Evolutionary conservation across 2,888 invertebrate genomes (phyloP).

Genomic region (Ptychoptera albimana): DNA sequence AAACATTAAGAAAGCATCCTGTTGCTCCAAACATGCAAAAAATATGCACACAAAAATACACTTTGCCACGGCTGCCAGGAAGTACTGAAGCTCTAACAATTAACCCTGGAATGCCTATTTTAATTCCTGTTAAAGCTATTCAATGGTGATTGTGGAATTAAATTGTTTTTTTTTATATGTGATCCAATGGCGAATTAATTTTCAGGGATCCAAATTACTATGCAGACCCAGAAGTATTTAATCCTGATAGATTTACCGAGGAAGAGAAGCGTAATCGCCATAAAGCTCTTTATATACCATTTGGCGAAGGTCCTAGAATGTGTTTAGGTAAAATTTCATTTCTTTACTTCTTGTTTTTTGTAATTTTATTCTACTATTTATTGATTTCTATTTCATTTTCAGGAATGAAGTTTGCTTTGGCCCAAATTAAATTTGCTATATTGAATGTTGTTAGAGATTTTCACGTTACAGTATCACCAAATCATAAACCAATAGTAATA

Average conservation of each 20-base stretch:
- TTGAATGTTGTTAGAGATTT: slow-evolving; percentile 12
- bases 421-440: slow-evolving; percentile 15
- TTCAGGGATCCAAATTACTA: slow-evolving; percentile 22
- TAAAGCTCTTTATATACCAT: slow-evolving; percentile 18
- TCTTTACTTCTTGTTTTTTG: too few relatives aligned
- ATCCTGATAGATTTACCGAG: slow-evolving; percentile 26
- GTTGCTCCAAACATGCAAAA: slow-evolving; percentile 11
- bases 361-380: too few relatives aligned
- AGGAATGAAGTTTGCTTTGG: slow-evolving; percentile 14
- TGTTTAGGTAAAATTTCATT: slow-evolving; percentile 13
- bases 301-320: slow-evolving; percentile 21
- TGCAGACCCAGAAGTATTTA: slow-evolving; percentile 25
- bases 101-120: slow-evolving; percentile 19
- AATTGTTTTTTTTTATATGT: neutral
- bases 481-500: slow-evolving; percentile 14
- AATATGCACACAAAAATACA: slow-evolving; percentile 9
- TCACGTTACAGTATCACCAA: slow-evolving; percentile 14
- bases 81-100: slow-evolving; percentile 11
- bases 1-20: slow-evolving; percentile 17
- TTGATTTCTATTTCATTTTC: too few relatives aligned
- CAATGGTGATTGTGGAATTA: slow-evolving; percentile 15
- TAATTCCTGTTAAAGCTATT: slow-evolving; percentile 20
- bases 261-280: slow-evolving; percentile 16
- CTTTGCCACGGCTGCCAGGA: slow-evolving; percentile 1
- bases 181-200: neutral